Percentiles rank a stretch among this genome's conserved stretches.
These are phyloP conservation scores for Nicator chloris DNA, from an alignment of 2,113 vertebrate genomes.

Conservation along the genomic window DNA sequence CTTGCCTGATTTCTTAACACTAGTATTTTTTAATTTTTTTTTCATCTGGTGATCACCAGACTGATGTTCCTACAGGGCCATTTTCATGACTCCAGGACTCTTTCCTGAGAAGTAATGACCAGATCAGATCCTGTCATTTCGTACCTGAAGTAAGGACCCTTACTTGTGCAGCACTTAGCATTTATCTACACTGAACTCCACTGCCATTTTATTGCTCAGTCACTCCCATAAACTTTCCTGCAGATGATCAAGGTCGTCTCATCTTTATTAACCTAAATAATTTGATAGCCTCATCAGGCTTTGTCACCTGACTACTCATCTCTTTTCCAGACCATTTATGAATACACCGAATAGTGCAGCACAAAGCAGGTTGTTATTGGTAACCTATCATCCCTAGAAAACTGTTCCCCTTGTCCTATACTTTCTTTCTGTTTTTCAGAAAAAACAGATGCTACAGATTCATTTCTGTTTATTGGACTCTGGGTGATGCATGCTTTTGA, in stretches of 20 bases:
- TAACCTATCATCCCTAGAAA: background rate
- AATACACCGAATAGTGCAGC: background rate
- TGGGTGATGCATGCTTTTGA: background rate
- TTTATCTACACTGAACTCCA: background rate
- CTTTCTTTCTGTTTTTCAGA: background rate
- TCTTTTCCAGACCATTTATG: background rate
- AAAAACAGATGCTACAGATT: background rate
- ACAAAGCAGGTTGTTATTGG: background rate
- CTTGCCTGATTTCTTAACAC: background rate
- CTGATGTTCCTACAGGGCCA: background rate
- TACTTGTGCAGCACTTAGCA: background rate
- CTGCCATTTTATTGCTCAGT: background rate
- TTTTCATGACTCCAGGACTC: background rate
- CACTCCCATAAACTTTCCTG: background rate
- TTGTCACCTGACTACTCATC: background rate
- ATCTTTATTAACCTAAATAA: background rate
- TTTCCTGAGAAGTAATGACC: background rate
- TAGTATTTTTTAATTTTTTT: background rate
- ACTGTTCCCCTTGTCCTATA: background rate
- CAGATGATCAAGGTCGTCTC: background rate
- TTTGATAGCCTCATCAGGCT: background rate
- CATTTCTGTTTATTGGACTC: background rate
- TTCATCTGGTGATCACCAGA: background rate
- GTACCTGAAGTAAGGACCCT: background rate
- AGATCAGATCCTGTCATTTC: background rate